Evolutionary conservation across 2,797 vertebrate species (phyloP), one percentile per base, ranked within the genome.

Genomic region (Parambassis ranga): DNA sequence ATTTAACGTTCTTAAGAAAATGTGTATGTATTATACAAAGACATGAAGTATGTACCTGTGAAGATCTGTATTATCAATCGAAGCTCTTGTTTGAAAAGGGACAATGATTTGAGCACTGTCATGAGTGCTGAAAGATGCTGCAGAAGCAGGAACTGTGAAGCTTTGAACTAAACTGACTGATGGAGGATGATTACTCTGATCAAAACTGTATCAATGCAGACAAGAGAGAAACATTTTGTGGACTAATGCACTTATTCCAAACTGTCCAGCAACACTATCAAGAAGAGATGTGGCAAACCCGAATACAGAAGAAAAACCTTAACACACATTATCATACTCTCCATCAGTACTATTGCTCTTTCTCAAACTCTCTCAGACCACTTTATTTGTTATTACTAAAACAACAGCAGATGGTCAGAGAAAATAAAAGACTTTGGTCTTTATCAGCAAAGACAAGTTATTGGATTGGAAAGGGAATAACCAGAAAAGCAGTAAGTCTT

Each of bases 171-270:
- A 72, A 78, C 70, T 70, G 77, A 79, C 66, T 79, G 70, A 78
- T 66, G 56, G 56, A 81, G 65, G 77, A 74, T 59, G 62, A 74
- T 74, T 79, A 67, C 86, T 75, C 68, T 73, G 67, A 89, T 85
- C 83, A 63, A 88, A 85, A 77, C 80, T 46, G 75, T 58, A 81
- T 65, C 27, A 70, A 37, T 52, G 27, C 20, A 51, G 65, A 84
- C 71, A 80, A 67, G 33, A 53, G 19, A 67, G 44, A 49, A 43
- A 37, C 47, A 51, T 48, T 75, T 74, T 66, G 50, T 31, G 66
- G 72, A 79, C 47, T 39, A 61, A 80, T 36, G 61, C 43, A 41
- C 56, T 5, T 26, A 68, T 64, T 75, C 57, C 14, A 49, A 37
- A 46, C 28, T 51, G 38, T 76, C 64, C 60, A 55, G 73, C 66